Percentiles rank a stretch among this genome's conserved stretches.
These are phyloP conservation scores for Lamellibrachia luymesi DNA, from an alignment of 1,140 invertebrate genomes.

Conservation along the genomic window DNA sequence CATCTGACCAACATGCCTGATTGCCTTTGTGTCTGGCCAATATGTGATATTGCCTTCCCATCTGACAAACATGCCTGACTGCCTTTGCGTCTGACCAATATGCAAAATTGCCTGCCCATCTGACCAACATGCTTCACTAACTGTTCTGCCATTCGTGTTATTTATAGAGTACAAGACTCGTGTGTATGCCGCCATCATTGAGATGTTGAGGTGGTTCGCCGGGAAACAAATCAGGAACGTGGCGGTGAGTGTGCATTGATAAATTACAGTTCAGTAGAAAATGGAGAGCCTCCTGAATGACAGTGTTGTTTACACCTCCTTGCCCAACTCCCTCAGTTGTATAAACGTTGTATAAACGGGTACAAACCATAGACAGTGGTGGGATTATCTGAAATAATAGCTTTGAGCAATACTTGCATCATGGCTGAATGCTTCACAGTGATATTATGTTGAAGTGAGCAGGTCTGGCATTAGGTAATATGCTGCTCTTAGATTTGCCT, in stretches of 20 bases:
- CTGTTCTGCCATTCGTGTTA: background rate
- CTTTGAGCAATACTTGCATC: background rate
- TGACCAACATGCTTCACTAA: background rate
- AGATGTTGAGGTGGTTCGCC: constrained; percentile 92
- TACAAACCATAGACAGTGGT: background rate
- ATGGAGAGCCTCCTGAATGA: background rate
- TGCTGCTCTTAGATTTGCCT: background rate
- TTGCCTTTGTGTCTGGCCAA: background rate
- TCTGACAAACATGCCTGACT: background rate
- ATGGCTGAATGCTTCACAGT: no score
- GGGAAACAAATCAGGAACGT: constrained; percentile 89
- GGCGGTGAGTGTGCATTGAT: constrained; percentile 60
- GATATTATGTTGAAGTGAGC: background rate
- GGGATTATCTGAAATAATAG: background rate
- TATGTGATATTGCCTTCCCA: background rate
- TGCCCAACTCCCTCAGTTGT: background rate
- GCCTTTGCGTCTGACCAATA: background rate
- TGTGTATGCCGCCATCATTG: constrained; percentile 71
- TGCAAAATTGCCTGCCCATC: background rate
- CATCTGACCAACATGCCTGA: background rate
- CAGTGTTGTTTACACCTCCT: background rate
- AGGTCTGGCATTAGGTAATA: background rate
- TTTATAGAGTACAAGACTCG: constrained; percentile 60
- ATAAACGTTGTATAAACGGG: background rate
- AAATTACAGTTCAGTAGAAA: background rate